phyloP scores from a whole-genome alignment of 2,888 invertebrate species.

The Ichneumoninae sp. region DNA sequence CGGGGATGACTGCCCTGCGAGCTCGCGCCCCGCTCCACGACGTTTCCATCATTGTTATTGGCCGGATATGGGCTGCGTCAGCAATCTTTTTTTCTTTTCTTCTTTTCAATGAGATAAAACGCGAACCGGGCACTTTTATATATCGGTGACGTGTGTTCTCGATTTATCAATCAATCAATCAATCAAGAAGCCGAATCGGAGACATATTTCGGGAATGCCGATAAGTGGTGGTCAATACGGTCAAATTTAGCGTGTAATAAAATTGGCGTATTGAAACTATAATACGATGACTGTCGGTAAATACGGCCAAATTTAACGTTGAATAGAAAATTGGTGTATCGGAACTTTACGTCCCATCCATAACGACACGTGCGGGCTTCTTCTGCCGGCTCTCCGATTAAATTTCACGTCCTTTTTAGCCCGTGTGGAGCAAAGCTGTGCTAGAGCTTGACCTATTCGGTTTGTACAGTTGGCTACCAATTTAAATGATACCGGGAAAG shows the following conservation, averaged over 20 bases:
- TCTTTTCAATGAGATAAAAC: neutral
- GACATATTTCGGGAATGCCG: neutral
- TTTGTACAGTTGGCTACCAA: constrained; percentile 33
- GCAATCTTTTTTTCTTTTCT: neutral
- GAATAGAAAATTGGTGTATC: neutral
- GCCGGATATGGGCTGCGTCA: constrained; percentile 5
- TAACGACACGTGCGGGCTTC: neutral
- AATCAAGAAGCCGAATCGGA: neutral
- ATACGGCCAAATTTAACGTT: neutral
- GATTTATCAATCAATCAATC: constrained; percentile 17
- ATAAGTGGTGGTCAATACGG: neutral
- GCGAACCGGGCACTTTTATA: neutral
- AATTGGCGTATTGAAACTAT: neutral
- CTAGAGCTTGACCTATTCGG: constrained; percentile 14
- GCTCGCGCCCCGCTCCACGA: neutral
- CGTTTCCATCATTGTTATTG: constrained; percentile 12
- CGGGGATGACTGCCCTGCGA: neutral
- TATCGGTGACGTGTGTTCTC: neutral
- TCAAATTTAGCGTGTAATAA: neutral
- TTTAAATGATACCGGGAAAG: constrained; percentile 52
- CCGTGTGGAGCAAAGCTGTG: neutral
- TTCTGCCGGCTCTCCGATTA: neutral
- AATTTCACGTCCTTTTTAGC: constrained; percentile 20
- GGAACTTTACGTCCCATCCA: neutral
- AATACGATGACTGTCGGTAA: neutral